Percentiles rank a stretch among this genome's conserved stretches.
Conservation (phyloP, 2,797 vertebrate genomes). For the Rhinoraja longicauda region DNA sequence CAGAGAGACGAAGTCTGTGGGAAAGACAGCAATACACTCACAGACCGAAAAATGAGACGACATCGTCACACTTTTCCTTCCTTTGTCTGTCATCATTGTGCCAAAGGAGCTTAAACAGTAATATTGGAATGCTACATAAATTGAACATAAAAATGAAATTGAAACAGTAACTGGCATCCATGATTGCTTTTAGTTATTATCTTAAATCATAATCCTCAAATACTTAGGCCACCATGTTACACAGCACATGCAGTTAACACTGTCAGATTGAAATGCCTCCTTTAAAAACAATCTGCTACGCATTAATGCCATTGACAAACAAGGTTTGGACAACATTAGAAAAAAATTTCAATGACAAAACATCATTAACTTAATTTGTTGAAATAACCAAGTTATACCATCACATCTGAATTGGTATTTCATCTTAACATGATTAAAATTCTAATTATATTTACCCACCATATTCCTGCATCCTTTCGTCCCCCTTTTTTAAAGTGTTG, state of each 20-base stretch:
- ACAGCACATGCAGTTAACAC: not conserved
- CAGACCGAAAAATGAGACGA: slow-evolving; percentile 40
- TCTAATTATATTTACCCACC: not conserved
- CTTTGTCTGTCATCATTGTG: slow-evolving; percentile 49
- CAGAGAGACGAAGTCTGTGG: slow-evolving; percentile 20
- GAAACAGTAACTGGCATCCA: not conserved
- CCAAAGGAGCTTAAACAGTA: slow-evolving; percentile 41
- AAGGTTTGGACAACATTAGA: not conserved
- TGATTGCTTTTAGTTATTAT: not conserved
- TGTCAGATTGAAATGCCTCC: not conserved
- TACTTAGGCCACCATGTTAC: not conserved
- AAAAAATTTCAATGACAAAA: no score
- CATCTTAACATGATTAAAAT: not conserved
- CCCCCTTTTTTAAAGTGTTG: not conserved
- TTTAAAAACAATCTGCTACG: not conserved
- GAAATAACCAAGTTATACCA: not conserved
- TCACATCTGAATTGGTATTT: not conserved
- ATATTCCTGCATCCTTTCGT: not conserved
- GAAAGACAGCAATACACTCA: slow-evolving; percentile 35
- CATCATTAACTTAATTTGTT: not conserved
- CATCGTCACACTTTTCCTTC: slow-evolving; percentile 42
- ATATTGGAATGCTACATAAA: slow-evolving; percentile 14
- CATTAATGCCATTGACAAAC: not conserved
- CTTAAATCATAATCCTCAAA: not conserved
- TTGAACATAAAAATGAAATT: slow-evolving; percentile 29